A percentile compares a stretch with the other conserved stretches of the same genome.
phyloP scores from a whole-genome alignment of 35 echinoderm and acorn worm species.

The Ophiothrix spiculata region DNA sequence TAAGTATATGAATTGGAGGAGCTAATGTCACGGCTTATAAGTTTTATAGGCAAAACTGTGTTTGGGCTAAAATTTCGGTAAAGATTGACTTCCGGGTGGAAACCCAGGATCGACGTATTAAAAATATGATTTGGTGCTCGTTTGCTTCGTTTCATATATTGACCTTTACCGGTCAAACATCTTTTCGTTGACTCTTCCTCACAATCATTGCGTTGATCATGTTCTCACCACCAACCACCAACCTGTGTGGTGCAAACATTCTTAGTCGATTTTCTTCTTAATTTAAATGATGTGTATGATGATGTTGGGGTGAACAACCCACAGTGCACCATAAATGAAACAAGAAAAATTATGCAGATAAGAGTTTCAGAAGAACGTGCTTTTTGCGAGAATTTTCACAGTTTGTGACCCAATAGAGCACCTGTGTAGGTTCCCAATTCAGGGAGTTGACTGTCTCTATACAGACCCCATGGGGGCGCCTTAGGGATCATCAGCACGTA shows the following conservation, averaged over 20 bases:
- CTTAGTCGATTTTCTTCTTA: constrained; percentile 2
- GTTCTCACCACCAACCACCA: background rate
- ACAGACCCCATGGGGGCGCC: background rate
- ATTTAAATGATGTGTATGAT: background rate
- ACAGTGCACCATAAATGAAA: background rate
- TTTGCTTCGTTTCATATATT: no score
- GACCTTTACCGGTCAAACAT: no score
- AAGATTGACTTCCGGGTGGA: no score
- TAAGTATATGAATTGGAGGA: no score
- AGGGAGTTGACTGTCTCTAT: background rate
- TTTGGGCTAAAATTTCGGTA: no score
- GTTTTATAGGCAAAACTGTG: no score
- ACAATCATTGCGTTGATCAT: background rate
- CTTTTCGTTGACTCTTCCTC: no score
- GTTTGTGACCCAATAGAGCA: constrained; percentile 10
- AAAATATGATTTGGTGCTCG: no score
- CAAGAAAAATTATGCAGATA: background rate
- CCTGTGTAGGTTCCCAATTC: background rate
- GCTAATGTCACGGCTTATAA: no score
- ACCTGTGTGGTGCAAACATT: background rate
- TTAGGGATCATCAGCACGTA: background rate
- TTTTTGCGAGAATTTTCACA: constrained; percentile 9
- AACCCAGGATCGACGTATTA: no score
- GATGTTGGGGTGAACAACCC: background rate
- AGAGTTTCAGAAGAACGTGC: background rate